phyloP scores from a whole-genome alignment of 2,797 vertebrate species.

The Muscicapa striata region DNA sequence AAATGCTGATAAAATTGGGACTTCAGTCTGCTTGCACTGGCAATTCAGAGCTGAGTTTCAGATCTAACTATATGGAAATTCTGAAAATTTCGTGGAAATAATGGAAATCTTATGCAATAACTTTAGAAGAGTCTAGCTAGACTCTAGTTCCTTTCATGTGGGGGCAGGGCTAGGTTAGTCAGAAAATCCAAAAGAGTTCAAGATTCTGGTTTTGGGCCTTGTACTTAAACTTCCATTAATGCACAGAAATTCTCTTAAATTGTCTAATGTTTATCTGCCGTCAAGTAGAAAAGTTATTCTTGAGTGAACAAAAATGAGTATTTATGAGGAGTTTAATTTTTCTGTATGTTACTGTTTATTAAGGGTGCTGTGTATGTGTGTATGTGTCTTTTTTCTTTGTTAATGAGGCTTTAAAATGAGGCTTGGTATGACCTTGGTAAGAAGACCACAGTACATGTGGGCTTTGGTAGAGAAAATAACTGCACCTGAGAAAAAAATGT shows the following conservation, averaged over 20 bases:
- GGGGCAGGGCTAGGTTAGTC: background rate
- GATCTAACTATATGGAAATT: background rate
- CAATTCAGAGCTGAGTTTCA: background rate
- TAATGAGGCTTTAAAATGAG: background rate
- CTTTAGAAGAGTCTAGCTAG: background rate
- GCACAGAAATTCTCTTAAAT: background rate
- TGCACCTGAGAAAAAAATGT: conserved; percentile 18
- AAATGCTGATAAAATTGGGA: background rate
- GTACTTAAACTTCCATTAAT: background rate
- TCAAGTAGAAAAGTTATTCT: background rate
- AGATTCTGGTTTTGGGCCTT: background rate
- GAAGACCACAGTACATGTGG: background rate
- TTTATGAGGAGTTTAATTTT: background rate
- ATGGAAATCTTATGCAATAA: background rate
- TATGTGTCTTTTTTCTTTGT: background rate
- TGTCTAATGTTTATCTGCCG: background rate
- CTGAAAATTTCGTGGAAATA: background rate
- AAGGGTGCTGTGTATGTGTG: background rate
- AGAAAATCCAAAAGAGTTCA: background rate
- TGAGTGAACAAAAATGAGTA: background rate
- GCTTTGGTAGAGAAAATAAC: background rate
- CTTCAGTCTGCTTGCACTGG: background rate
- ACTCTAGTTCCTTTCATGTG: background rate
- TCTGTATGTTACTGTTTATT: background rate
- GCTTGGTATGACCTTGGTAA: background rate